Percentiles rank a stretch among this genome's conserved stretches.
These are phyloP conservation scores for Cerceris rybyensis DNA, from an alignment of 2,888 invertebrate genomes.

Conservation along the genomic window DNA sequence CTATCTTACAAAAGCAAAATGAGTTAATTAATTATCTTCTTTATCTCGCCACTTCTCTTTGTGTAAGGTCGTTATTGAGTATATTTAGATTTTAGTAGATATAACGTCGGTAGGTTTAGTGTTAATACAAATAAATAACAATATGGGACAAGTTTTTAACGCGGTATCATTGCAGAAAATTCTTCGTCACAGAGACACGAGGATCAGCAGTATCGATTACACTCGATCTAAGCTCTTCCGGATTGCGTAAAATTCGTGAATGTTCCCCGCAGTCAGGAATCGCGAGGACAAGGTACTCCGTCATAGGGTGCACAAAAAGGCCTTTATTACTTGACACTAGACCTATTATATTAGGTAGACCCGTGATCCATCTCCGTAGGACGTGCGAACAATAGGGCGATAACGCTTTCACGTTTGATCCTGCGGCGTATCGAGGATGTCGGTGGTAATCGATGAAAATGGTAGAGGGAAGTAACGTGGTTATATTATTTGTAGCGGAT, in stretches of 20 bases:
- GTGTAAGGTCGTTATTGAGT: too few species aligned
- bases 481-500: slow-evolving; percentile 35
- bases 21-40: too few species aligned
- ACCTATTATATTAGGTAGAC: slow-evolving; percentile 75
- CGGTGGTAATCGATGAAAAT: slow-evolving; percentile 31
- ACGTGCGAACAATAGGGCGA: slow-evolving; percentile 76
- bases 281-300: slow-evolving; percentile 67
- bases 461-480: slow-evolving; percentile 7
- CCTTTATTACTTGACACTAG: slow-evolving; percentile 77
- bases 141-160: neutral
- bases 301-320: slow-evolving; percentile 77
- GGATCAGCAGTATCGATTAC: slow-evolving; percentile 15
- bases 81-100: too few species aligned
- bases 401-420: slow-evolving; percentile 65
- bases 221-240: neutral
- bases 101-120: too few species aligned
- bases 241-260: slow-evolving; percentile 56
- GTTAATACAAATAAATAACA: neutral
- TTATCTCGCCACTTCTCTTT: too few species aligned
- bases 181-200: slow-evolving; percentile 1
- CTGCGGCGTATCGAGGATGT: slow-evolving; percentile 32
- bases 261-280: slow-evolving; percentile 45
- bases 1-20: too few species aligned
- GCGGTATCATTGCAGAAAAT: neutral
- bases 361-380: slow-evolving; percentile 78